Evolutionary conservation across 2,113 vertebrate genomes (phyloP), one percentile per base, ranked within the genome.

Genomic region (Mormyrus iriodes): DNA sequence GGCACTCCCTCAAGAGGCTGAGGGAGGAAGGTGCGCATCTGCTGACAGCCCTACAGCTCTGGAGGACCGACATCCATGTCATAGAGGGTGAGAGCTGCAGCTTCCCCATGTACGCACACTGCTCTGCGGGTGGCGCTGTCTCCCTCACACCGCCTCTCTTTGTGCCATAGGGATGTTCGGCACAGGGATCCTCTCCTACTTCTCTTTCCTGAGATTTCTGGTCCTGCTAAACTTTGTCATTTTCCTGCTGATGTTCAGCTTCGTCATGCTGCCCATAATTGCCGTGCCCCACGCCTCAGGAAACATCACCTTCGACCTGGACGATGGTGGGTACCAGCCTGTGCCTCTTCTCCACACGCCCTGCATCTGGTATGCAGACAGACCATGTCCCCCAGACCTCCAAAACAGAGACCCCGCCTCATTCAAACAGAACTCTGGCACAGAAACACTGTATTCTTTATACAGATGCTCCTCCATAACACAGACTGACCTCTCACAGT

Each of bases 181-280:
- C 90, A 97, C 97, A 0, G 97, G 97, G 12, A 97, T 99, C 91
- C 96, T 97, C 91, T 98, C 98, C 12, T 99, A 99, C 91, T 99
- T 99, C 94, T 98, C 96, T 27, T 99, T 99, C 94, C 95, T 99
- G 85, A 96, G 98, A 65, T 99, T 98, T 93, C 93, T 99, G 92
- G 98, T 99, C 24, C 73, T 97, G 89, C 96, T 99, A 92, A 99
- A 99, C 92, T 91, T 97, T 82, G 89, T 97, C 58, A 97, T 97
- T 89, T 99, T 99, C 90, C 89, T 98, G 48, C 92, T 99, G 90
- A 96, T 99, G 95, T 99, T 99, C 91, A 89, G 94, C 91, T 96
- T 99, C 88, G 93, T 98, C 94, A 96, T 95, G 87, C 91, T 99
- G 69, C 98, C 98, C 1, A 92, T 94, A 90, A 91, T 97, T 19